Base-by-base conservation (phyloP, 1,140 invertebrate species). In the Drosophila murphyi region DNA sequence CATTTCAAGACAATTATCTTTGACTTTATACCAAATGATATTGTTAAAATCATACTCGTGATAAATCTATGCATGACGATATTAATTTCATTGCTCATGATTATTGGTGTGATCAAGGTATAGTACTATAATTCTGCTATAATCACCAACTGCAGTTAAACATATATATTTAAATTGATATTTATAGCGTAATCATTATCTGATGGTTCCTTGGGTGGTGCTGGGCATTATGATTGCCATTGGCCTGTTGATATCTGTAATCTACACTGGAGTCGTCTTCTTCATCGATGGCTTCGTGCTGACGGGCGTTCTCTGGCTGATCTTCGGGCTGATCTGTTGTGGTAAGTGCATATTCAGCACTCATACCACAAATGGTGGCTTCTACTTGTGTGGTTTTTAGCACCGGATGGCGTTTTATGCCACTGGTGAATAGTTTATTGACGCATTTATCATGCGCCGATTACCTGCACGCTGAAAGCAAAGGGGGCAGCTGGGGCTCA, bases 41-140 rank as follows among this genome's bases (percentile, higher is more conserved):
- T 93, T 94, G 96, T 96, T 12, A 95, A 95, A 93, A 96, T 97
- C 61, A 96, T 97, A 72, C 93, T 96, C n/a, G 94, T 95, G 0
- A 94, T 97, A 45, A 97, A 97, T 92, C 93, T 97, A n/a, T 94
- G 94, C 47, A 97, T 97, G 95, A 97, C 96, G 6, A 95, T 97
- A 34, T 89, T 97, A 10, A 96, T 97, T 85, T 97, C 96, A 12
- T 89, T 93, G 10, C 93, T 97, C 5, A 94, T 97, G 61, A 95
- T 97, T n/a, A 91, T 95, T n/a, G 96, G 96, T 56, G 94, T 95
- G 12, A 75, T 95, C 29, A 96, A 95, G 94, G 96, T 97, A 94
- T 92, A n/a, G 90, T 80, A 57, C 4, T 5, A 6, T 61, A 59
- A 37, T 10, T 57, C 3, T 12, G 2, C 32, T 20, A 31, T 5